phyloP scores from a whole-genome alignment of 2,888 invertebrate genomes.

The Pycnomerus fuliginosus region DNA sequence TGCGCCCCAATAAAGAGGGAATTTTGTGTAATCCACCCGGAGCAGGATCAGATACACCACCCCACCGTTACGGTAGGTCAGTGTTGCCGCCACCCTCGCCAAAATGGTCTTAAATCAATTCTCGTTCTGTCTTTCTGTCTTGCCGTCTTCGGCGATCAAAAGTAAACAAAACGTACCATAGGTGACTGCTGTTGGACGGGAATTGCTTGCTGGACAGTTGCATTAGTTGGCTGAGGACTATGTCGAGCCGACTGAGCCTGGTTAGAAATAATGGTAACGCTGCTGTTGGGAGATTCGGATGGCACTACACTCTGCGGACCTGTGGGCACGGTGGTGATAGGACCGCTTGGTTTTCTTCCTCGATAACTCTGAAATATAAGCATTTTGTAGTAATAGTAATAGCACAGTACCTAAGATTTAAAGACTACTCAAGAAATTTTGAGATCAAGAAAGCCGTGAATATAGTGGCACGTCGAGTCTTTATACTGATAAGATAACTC shows the following conservation, averaged over 20 bases:
- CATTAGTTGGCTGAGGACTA: constrained; percentile 46
- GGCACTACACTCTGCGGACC: constrained; percentile 34
- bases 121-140: background rate
- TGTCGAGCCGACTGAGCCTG: constrained; percentile 46
- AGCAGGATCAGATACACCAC: constrained; percentile 25
- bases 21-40: constrained; percentile 23
- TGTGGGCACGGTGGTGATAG: constrained; percentile 41
- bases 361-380: constrained; percentile 49
- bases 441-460: too few relatives aligned
- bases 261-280: constrained; percentile 33
- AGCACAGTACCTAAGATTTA: too few relatives aligned
- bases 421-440: too few relatives aligned
- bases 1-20: constrained; percentile 24
- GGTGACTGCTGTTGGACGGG: constrained; percentile 51
- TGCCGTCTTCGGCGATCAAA: constrained; percentile 2
- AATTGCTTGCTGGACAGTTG: constrained; percentile 38
- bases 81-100: constrained; percentile 18
- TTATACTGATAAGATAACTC: too few relatives aligned
- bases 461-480: too few relatives aligned
- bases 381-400: too few relatives aligned
- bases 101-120: constrained; percentile 21
- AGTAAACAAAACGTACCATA: constrained; percentile 44
- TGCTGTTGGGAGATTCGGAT: constrained; percentile 37
- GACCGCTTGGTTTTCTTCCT: constrained; percentile 50
- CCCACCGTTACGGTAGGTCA: constrained; percentile 47